These are phyloP conservation scores for Hirtodrosophila confusa DNA, from an alignment of 2,888 invertebrate genomes.

Conservation along the genomic window DNA sequence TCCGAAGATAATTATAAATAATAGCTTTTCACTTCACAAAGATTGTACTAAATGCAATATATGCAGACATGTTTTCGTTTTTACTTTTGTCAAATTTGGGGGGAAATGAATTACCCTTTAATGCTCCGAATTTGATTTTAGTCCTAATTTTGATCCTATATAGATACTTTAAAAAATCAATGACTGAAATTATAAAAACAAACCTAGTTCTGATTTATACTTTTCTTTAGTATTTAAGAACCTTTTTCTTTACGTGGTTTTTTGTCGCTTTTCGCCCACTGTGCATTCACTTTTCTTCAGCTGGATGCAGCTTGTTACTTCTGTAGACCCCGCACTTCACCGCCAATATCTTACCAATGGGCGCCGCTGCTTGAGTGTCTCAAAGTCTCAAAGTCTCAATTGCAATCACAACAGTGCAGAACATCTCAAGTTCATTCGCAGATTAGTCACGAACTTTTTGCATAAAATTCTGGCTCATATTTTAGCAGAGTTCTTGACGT, in stretches of 20 bases:
- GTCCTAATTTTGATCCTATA: no score
- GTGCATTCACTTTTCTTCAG: slow-evolving; percentile 58
- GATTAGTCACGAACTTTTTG: slow-evolving; percentile 78
- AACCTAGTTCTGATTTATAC: no score
- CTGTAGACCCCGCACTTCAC: neutral
- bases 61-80: no score
- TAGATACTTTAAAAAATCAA: no score
- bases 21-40: no score
- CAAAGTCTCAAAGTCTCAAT: slow-evolving; percentile 57
- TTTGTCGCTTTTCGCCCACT: slow-evolving; percentile 21
- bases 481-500: slow-evolving; percentile 32
- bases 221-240: neutral
- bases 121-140: no score
- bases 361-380: slow-evolving; percentile 39
- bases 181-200: no score
- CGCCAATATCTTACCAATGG: slow-evolving; percentile 30
- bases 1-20: no score
- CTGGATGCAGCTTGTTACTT: slow-evolving; percentile 23
- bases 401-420: slow-evolving; percentile 53
- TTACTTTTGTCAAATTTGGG: no score
- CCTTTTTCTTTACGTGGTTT: neutral
- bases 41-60: no score
- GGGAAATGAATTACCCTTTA: no score
- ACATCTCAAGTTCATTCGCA: slow-evolving; percentile 67
- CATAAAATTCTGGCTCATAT: slow-evolving; percentile 67